A percentile compares a stretch with the other conserved stretches of the same genome.
These are phyloP conservation scores for Trilocha varians DNA, from an alignment of 2,888 invertebrate species.

Conservation along the genomic window DNA sequence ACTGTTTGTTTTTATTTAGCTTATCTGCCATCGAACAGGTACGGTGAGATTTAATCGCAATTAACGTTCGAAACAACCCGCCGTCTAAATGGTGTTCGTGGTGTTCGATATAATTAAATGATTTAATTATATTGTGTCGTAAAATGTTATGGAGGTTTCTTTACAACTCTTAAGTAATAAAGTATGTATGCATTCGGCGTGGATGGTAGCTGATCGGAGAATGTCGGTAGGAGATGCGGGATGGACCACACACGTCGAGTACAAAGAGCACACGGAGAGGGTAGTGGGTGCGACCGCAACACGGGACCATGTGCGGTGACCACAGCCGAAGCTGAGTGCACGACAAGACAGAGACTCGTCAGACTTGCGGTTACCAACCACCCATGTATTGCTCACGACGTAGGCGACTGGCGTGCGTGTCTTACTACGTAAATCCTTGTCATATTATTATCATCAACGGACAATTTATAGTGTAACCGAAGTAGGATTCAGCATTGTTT, in stretches of 20 bases:
- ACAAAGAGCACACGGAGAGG: slow-evolving; percentile 18
- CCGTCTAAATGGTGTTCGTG: slow-evolving; percentile 28
- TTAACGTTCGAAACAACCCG: slow-evolving; percentile 33
- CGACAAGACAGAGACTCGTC: slow-evolving; percentile 25
- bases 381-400: slow-evolving; percentile 27
- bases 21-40: slow-evolving; percentile 29
- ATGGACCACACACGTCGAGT: slow-evolving; percentile 34
- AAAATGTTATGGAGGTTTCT: slow-evolving; percentile 26
- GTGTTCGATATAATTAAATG: slow-evolving; percentile 37
- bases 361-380: slow-evolving; percentile 31
- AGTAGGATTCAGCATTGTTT: background rate
- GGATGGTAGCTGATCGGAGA: slow-evolving; percentile 15
- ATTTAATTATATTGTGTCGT: slow-evolving; percentile 36
- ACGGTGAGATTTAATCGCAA: slow-evolving; percentile 34
- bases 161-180: slow-evolving; percentile 26
- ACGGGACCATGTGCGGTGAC: slow-evolving; percentile 27
- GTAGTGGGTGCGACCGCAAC: slow-evolving; percentile 35
- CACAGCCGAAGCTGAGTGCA: slow-evolving; percentile 17
- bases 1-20: slow-evolving; percentile 32
- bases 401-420: slow-evolving; percentile 13
- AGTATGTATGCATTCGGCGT: slow-evolving; percentile 19
- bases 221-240: slow-evolving; percentile 20
- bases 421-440: slow-evolving; percentile 5
- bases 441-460: background rate
- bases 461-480: background rate